phyloP scores from a whole-genome alignment of 2,113 vertebrate species.

The Pygoscelis adeliae region DNA sequence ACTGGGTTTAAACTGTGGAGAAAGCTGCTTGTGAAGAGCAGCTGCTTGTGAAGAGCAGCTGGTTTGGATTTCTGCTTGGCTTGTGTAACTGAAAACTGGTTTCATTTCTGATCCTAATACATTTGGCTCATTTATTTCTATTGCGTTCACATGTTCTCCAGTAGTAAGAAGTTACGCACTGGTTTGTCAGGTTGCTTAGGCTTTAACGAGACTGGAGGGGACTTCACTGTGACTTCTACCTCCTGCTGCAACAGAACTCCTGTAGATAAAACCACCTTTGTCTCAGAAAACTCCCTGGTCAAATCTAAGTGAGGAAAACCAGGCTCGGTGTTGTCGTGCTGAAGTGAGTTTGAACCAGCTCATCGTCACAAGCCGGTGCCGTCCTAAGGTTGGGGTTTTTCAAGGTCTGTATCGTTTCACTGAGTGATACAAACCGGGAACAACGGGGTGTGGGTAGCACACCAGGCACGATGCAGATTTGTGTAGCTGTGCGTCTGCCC shows the following conservation, averaged over 20 bases:
- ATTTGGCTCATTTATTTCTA: neutral
- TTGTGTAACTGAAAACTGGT: neutral
- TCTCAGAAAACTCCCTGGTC: neutral
- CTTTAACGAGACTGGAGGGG: neutral
- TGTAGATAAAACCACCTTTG: neutral
- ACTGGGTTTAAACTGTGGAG: neutral
- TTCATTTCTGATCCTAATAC: neutral
- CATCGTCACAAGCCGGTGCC: accelerated
- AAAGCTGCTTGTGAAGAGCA: neutral
- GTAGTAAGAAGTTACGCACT: neutral
- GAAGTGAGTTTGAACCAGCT: neutral
- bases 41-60: slow-evolving; percentile 3
- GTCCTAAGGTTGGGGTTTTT: neutral
- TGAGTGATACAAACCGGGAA: accelerated
- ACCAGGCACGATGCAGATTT: accelerated
- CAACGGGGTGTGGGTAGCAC: neutral
- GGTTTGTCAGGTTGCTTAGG: neutral
- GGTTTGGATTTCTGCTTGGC: neutral
- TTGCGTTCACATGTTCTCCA: neutral
- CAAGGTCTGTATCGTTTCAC: neutral
- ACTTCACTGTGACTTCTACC: neutral
- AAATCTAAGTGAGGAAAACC: neutral
- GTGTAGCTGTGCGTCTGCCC: neutral
- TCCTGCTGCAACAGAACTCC: neutral
- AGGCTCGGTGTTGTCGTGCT: neutral